These are phyloP conservation scores for Myotis vivesi DNA, from an alignment of 2,797 vertebrate species.

Conservation along the genomic window DNA sequence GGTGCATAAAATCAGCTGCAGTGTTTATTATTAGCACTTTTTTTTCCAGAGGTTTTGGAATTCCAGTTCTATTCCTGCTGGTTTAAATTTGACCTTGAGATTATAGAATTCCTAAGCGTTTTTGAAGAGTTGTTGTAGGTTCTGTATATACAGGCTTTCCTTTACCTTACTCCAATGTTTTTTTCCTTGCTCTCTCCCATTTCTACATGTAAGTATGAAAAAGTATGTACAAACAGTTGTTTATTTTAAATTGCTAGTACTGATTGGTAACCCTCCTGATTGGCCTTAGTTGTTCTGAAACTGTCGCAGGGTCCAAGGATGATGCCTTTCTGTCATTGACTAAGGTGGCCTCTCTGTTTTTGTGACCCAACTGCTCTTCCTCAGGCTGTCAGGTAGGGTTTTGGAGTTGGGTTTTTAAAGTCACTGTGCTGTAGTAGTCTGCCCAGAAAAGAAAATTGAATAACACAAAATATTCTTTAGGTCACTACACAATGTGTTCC, in stretches of 20 bases:
- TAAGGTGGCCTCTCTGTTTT: neutral
- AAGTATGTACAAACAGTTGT: neutral
- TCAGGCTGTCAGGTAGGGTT: neutral
- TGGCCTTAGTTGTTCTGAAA: neutral
- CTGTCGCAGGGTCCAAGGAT: neutral
- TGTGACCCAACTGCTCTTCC: neutral
- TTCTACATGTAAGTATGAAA: neutral
- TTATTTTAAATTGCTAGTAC: neutral
- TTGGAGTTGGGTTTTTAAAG: constrained; percentile 29
- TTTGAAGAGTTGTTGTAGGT: neutral
- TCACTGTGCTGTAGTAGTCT: neutral
- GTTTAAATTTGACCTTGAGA: constrained; percentile 60
- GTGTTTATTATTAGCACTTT: constrained; percentile 63
- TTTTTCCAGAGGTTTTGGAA: constrained; percentile 64
- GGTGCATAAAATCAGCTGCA: constrained; percentile 71
- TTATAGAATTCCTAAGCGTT: neutral
- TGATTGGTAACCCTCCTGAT: neutral
- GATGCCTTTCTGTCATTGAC: neutral
- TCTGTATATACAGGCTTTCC: neutral
- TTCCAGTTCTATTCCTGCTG: constrained; percentile 64
- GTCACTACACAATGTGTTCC: neutral
- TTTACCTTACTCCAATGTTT: neutral
- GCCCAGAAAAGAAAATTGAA: constrained; percentile 29
- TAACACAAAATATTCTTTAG: neutral
- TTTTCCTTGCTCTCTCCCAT: neutral